Evolutionary conservation across 2,113 vertebrate species (phyloP).

Genomic region (Paraplagusia blochii): DNA sequence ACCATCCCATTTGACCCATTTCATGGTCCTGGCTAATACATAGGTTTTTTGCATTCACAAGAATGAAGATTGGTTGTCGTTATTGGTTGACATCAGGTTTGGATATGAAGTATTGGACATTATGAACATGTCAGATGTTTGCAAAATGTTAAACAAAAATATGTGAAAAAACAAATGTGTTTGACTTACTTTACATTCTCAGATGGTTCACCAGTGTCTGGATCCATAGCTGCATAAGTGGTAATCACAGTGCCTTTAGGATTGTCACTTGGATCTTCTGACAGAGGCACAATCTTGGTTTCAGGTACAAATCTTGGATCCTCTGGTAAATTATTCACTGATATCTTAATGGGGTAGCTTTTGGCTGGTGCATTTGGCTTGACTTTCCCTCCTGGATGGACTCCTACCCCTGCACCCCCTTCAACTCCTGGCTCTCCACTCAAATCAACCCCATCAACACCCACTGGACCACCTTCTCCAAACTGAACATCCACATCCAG

Average conservation of each 20-base stretch:
- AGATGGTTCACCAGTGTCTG: constrained; percentile 82
- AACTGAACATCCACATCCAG: constrained; percentile 46
- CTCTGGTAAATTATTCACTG: constrained; percentile 80
- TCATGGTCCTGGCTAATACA: too few species aligned
- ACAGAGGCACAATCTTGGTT: constrained; percentile 64
- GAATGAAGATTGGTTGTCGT: too few species aligned
- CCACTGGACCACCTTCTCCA: constrained; percentile 24
- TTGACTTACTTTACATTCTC: constrained; percentile 80
- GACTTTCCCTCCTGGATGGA: constrained; percentile 30
- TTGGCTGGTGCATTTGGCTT: constrained; percentile 23
- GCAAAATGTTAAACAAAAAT: too few species aligned
- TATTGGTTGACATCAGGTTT: too few species aligned
- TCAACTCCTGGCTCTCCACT: background rate
- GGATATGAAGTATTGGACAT: too few species aligned
- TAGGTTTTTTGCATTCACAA: too few species aligned
- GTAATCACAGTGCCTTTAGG: constrained; percentile 66
- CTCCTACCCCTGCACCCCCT: background rate
- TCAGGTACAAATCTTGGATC: constrained; percentile 77
- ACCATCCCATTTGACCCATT: too few species aligned
- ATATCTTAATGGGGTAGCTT: constrained; percentile 74
- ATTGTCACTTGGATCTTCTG: constrained; percentile 59
- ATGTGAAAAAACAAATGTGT: too few species aligned
- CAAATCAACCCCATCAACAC: background rate
- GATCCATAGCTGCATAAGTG: constrained; percentile 77
- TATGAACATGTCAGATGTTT: too few species aligned